Evolutionary conservation across 2,888 invertebrate species (phyloP).

Genomic region (Rotaria magnacalcarata): DNA sequence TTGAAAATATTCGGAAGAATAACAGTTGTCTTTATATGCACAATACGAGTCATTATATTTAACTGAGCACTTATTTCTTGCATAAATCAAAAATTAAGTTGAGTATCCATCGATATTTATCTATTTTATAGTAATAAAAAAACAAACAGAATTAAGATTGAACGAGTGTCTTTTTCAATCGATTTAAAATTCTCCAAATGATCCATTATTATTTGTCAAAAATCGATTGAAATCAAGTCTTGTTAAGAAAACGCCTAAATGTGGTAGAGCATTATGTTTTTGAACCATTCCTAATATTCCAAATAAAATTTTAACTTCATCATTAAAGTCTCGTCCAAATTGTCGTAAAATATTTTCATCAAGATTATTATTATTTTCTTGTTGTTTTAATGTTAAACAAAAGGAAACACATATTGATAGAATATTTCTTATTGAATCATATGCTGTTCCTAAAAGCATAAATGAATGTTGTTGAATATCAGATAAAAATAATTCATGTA

Average conservation of each 20-base stretch:
- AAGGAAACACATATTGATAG: background rate
- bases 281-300: background rate
- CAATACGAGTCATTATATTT: no score
- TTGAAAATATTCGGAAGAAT: no score
- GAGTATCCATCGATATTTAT: no score
- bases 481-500: slow-evolving; percentile 12
- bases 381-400: slow-evolving; percentile 6
- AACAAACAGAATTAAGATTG: no score
- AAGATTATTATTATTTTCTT: background rate
- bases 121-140: no score
- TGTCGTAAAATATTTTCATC: background rate
- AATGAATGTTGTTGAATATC: slow-evolving; percentile 28
- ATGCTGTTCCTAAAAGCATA: slow-evolving; percentile 4
- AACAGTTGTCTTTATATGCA: no score
- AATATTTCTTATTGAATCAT: background rate
- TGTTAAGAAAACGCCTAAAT: background rate
- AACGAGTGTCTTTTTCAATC: no score
- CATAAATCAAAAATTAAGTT: no score
- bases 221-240: slow-evolving; percentile 27
- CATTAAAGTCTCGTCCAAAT: slow-evolving; percentile 8
- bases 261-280: slow-evolving; percentile 33
- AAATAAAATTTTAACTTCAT: background rate
- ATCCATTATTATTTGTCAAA: slow-evolving; percentile 31
- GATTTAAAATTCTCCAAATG: slow-evolving; percentile 28
- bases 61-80: no score